Conservation (phyloP, 2,113 vertebrate species). For the Ochotona princeps region DNA sequence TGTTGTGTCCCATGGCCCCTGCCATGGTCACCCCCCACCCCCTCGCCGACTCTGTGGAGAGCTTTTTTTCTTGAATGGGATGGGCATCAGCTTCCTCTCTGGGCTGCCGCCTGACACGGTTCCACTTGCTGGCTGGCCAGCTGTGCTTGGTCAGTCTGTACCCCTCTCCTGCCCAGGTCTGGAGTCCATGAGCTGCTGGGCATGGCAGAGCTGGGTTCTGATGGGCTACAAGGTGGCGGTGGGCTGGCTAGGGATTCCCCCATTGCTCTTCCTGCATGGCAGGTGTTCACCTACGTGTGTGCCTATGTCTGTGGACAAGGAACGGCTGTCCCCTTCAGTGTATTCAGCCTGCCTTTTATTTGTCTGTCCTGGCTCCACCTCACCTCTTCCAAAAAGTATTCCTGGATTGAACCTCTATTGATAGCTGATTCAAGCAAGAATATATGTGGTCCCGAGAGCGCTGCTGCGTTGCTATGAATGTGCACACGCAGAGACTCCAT, state of each 20-base stretch:
- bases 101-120: neutral
- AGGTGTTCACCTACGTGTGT: neutral
- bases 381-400: neutral
- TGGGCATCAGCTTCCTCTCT: neutral
- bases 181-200: neutral
- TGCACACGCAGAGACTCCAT: too few relatives aligned
- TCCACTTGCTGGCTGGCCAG: neutral
- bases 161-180: too few relatives aligned
- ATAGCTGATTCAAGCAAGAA: neutral
- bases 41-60: neutral
- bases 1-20: neutral
- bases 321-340: neutral
- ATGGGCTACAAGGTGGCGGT: fast-evolving
- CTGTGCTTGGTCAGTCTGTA: too few relatives aligned
- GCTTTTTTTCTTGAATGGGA: neutral
- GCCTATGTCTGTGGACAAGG: too few relatives aligned
- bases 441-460: neutral
- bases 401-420: neutral
- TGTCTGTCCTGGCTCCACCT: neutral
- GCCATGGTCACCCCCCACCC: too few relatives aligned
- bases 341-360: neutral
- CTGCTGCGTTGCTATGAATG: neutral
- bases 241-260: neutral
- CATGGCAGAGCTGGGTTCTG: neutral
- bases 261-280: neutral